A percentile compares a stretch with the other conserved stretches of the same genome.
Conservation (phyloP, 37 sponge, comb jelly and placozoan genomes). For the Ianthella basta region DNA sequence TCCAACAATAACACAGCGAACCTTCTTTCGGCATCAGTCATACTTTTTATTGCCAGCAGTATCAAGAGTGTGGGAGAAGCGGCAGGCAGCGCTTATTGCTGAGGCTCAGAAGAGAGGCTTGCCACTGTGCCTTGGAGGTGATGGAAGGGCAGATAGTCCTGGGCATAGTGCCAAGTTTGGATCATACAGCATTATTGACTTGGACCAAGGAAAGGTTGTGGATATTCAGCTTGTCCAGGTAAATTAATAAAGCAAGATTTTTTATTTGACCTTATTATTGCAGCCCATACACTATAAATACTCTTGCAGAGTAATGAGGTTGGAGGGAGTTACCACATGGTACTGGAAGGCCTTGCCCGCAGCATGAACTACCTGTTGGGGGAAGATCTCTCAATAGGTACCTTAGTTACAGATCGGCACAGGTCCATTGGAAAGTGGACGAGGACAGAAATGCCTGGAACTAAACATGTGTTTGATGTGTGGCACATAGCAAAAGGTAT, state of each 20-base stretch:
- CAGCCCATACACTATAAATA: no score
- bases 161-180: slow-evolving; percentile 72
- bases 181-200: slow-evolving; percentile 49
- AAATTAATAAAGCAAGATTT: no score
- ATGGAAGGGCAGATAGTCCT: slow-evolving; percentile 69
- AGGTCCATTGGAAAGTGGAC: slow-evolving; percentile 16
- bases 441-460: not conserved
- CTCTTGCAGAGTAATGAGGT: slow-evolving; percentile 46
- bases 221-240: slow-evolving; percentile 68
- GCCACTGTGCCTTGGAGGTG: slow-evolving; percentile 47
- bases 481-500: slow-evolving; percentile 45
- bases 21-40: slow-evolving; percentile 59
- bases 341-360: slow-evolving; percentile 38
- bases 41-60: slow-evolving; percentile 47
- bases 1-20: slow-evolving; percentile 41
- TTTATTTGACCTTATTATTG: no score
- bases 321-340: slow-evolving; percentile 37
- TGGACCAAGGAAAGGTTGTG: slow-evolving; percentile 29
- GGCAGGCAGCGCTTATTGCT: slow-evolving; percentile 33
- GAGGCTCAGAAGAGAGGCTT: not conserved
- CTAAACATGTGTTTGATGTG: slow-evolving; percentile 14
- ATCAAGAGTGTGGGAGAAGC: slow-evolving; percentile 22
- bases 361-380: not conserved
- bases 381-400: not conserved
- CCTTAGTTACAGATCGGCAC: slow-evolving; percentile 29